A percentile compares a stretch with the other conserved stretches of the same genome.
phyloP scores from a whole-genome alignment of 2,888 invertebrate species.

The Tachystola acroxantha region DNA sequence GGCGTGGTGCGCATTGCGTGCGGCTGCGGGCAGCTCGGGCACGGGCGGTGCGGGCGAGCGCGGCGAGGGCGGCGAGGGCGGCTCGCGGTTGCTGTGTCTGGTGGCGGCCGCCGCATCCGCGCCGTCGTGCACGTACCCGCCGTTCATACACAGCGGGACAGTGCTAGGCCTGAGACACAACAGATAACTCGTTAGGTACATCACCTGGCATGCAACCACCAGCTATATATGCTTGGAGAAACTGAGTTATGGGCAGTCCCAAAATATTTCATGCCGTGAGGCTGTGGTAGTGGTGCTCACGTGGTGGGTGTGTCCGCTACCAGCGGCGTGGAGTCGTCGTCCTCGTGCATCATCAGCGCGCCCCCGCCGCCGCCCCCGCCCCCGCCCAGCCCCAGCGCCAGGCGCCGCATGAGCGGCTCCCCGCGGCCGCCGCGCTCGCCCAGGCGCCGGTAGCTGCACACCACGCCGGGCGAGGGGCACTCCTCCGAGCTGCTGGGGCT shows the following conservation, averaged over 20 bases:
- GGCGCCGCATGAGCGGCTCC: slow-evolving; percentile 85
- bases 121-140: slow-evolving; percentile 89
- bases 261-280: no score
- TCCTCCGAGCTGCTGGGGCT: slow-evolving; percentile 88
- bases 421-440: slow-evolving; percentile 76
- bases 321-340: slow-evolving; percentile 86
- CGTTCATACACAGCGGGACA: slow-evolving; percentile 84
- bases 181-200: no score
- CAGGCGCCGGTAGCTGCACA: slow-evolving; percentile 87
- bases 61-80: slow-evolving; percentile 18
- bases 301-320: slow-evolving; percentile 82
- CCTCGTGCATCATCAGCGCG: slow-evolving; percentile 72
- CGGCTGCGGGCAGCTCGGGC: slow-evolving; percentile 16
- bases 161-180: slow-evolving; percentile 80
- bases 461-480: slow-evolving; percentile 87
- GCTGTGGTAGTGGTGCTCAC: slow-evolving; percentile 50
- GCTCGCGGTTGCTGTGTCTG: slow-evolving; percentile 53
- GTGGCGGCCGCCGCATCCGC: slow-evolving; percentile 77
- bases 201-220: no score
- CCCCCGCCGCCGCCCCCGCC: slow-evolving; percentile 72
- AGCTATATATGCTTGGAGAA: no score
- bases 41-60: slow-evolving; percentile 17
- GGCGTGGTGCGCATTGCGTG: slow-evolving; percentile 9
- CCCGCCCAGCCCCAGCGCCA: slow-evolving; percentile 84
- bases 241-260: no score